Conservation (phyloP, 2,888 invertebrate species). For the Lamellibrachia satsuma region DNA sequence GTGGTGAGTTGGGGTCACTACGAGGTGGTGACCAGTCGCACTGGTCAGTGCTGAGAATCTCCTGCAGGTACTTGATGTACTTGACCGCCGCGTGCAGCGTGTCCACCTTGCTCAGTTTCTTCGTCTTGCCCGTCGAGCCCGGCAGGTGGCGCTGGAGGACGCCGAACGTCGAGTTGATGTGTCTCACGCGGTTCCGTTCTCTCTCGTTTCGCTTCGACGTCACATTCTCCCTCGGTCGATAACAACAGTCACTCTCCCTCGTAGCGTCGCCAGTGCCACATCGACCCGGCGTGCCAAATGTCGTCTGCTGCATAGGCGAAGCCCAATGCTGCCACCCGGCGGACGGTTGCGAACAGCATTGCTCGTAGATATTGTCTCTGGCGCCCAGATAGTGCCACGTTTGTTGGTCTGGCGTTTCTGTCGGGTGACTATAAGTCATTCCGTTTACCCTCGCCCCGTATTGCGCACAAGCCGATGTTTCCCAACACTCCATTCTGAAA, state of each 20-base stretch:
- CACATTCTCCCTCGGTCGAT: neutral
- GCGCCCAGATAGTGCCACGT: neutral
- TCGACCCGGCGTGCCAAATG: neutral
- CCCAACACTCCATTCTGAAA: neutral
- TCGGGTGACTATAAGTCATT: neutral
- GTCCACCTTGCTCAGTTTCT: slow-evolving; percentile 26
- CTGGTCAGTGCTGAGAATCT: neutral
- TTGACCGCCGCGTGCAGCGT: slow-evolving; percentile 13
- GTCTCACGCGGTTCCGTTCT: slow-evolving; percentile 23
- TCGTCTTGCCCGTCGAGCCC: neutral
- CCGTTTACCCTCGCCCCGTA: neutral
- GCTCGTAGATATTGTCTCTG: neutral
- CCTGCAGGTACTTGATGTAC: slow-evolving; percentile 23
- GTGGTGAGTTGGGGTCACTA: neutral
- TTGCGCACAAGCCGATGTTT: neutral
- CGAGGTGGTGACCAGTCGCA: neutral
- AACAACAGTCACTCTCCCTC: neutral
- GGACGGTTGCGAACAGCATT: neutral
- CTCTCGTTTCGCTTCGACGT: slow-evolving; percentile 25
- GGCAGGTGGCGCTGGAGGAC: slow-evolving; percentile 19
- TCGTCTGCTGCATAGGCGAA: neutral
- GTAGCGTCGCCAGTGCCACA: neutral
- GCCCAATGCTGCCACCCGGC: neutral
- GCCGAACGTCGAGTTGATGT: slow-evolving; percentile 26
- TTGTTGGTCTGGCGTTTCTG: neutral